Conservation (phyloP, 2,113 vertebrate species). For the Hemiscyllium ocellatum region DNA sequence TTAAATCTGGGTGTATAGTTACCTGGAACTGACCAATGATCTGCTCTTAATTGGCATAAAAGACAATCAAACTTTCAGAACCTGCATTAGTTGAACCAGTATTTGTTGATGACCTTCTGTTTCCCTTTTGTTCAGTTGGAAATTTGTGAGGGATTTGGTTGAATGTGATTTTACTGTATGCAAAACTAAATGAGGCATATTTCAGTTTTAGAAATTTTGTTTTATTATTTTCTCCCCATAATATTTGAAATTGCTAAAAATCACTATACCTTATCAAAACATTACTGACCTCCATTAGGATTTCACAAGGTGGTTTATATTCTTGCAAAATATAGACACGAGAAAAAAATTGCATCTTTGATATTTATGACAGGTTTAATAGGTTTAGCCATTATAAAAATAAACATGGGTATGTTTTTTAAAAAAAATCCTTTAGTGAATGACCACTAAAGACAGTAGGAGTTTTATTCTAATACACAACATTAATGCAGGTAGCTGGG, state of each 20-base stretch:
- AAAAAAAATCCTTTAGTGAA: background rate
- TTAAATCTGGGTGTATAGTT: background rate
- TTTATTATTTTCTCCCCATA: slow-evolving; percentile 2
- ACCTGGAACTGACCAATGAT: background rate
- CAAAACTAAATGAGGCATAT: background rate
- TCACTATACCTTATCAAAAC: background rate
- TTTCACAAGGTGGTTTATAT: background rate
- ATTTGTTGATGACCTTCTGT: background rate
- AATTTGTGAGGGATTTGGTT: background rate
- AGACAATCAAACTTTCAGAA: background rate
- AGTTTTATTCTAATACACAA: background rate
- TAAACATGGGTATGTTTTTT: background rate
- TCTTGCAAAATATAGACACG: background rate
- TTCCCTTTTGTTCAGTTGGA: background rate
- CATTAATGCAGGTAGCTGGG: background rate
- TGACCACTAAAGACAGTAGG: background rate
- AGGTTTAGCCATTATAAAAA: background rate
- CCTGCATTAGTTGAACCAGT: background rate
- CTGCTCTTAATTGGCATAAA: background rate
- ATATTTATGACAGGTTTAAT: background rate
- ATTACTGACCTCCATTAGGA: background rate
- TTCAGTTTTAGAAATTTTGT: background rate
- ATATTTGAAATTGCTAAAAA: background rate
- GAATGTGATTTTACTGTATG: slow-evolving; percentile 31
- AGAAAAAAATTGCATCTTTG: background rate